Evolutionary conservation across 2,113 vertebrate species (phyloP).

Genomic region (Osmerus eperlanus): DNA sequence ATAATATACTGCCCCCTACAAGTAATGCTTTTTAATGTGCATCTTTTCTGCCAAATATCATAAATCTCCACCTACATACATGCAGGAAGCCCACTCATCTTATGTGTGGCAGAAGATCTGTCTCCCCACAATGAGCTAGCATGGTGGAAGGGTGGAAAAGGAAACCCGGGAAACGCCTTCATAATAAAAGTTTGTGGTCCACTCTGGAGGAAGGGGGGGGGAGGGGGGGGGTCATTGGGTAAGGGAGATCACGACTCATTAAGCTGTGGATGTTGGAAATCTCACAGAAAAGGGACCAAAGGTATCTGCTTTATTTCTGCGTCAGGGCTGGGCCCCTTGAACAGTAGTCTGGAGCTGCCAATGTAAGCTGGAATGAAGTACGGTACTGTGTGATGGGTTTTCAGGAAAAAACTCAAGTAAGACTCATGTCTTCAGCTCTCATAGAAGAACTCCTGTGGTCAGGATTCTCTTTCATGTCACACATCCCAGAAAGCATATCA

Average conservation of each 20-base stretch:
- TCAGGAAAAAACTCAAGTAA: too few species aligned
- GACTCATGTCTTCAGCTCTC: too few species aligned
- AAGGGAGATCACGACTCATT: conserved; percentile 23
- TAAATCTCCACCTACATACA: conserved; percentile 19
- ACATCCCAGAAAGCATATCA: neutral
- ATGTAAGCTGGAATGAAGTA: conserved; percentile 12
- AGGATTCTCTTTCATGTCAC: too few species aligned
- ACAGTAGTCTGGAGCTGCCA: conserved; percentile 3
- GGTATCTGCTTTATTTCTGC: conserved; percentile 11
- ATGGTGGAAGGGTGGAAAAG: conserved; percentile 34
- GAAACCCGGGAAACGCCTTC: conserved; percentile 39
- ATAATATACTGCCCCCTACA: conserved; percentile 16
- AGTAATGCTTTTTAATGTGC: conserved; percentile 20
- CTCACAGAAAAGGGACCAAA: conserved; percentile 25
- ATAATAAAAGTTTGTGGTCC: conserved; percentile 25
- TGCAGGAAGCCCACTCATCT: conserved; percentile 6
- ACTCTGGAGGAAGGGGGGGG: conserved; percentile 13
- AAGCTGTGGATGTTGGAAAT: conserved; percentile 13
- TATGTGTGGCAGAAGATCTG: conserved; percentile 23
- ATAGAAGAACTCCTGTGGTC: too few species aligned
- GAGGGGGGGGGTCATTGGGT: conserved; percentile 12
- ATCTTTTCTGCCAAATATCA: conserved; percentile 21
- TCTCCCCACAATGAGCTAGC: conserved; percentile 9
- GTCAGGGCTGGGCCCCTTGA: conserved; percentile 9
- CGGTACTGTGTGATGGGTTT: conserved; percentile 20